phyloP scores from a whole-genome alignment of 2,797 vertebrate species.

The Kryptopterus vitreolus region DNA sequence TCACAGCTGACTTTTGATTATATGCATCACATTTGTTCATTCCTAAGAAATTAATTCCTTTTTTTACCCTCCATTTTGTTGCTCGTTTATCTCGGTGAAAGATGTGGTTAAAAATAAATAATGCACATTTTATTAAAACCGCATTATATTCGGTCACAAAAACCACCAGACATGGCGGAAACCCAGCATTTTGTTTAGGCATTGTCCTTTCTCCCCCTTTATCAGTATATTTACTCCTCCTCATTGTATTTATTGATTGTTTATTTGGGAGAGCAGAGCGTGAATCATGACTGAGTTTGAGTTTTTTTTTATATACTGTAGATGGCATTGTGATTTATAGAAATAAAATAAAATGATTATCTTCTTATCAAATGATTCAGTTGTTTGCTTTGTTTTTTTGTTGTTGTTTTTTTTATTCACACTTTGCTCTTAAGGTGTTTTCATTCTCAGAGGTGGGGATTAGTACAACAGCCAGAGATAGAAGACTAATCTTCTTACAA shows the following conservation, averaged over 20 bases:
- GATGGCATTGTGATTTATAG: slow-evolving; percentile 21
- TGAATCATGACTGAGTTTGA: background rate
- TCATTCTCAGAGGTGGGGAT: background rate
- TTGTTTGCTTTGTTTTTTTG: background rate
- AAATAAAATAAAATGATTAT: slow-evolving; percentile 12
- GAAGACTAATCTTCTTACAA: background rate
- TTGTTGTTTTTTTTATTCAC: background rate
- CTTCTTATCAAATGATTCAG: slow-evolving; percentile 5
- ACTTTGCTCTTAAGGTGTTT: background rate
- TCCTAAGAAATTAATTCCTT: background rate
- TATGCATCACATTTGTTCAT: background rate
- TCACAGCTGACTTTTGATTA: background rate
- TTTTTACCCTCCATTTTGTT: background rate
- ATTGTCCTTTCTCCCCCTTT: background rate
- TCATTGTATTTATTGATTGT: background rate
- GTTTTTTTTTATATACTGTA: slow-evolving; percentile 19
- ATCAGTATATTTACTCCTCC: background rate
- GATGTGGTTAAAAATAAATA: background rate
- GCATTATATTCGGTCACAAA: background rate
- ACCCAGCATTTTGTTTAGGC: background rate
- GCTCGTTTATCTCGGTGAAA: background rate
- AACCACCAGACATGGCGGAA: background rate
- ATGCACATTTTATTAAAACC: background rate
- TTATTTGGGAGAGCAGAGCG: background rate
- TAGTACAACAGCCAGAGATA: background rate